These are phyloP conservation scores for Clepsis dumicolana DNA, from an alignment of 2,888 invertebrate genomes.

Conservation along the genomic window DNA sequence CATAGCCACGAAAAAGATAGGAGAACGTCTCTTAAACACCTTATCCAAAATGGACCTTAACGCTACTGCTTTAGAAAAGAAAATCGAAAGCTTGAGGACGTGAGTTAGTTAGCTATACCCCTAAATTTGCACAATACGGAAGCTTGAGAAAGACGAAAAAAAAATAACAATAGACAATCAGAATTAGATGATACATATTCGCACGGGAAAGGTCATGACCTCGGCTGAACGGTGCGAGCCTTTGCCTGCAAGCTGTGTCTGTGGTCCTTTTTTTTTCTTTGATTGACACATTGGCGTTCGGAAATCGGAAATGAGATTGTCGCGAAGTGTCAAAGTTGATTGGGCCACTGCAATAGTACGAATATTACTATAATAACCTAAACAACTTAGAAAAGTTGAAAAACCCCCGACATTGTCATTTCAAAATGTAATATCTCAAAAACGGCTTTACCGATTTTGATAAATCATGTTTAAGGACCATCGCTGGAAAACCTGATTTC, in stretches of 20 bases:
- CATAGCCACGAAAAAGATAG: background rate
- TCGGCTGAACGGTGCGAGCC: conserved; percentile 47
- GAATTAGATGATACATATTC: conserved; percentile 77
- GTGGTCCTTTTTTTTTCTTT: conserved; percentile 47
- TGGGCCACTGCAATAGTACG: background rate
- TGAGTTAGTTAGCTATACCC: conserved; percentile 43
- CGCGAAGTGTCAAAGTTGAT: background rate
- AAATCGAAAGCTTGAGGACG: background rate
- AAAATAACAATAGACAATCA: conserved; percentile 73
- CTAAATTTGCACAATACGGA: conserved; percentile 53
- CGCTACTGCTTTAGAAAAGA: background rate
- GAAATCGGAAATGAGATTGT: background rate
- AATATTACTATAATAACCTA: background rate
- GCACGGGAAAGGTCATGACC: conserved; percentile 77
- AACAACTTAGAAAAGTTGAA: too few relatives aligned
- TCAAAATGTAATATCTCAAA: too few relatives aligned
- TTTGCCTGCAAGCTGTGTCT: conserved; percentile 47
- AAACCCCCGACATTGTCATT: too few relatives aligned
- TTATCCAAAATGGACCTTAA: conserved; percentile 1
- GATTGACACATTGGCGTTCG: conserved; percentile 22
- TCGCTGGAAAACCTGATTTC: too few relatives aligned
- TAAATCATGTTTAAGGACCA: too few relatives aligned
- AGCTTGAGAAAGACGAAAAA: conserved; percentile 64
- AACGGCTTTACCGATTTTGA: too few relatives aligned
- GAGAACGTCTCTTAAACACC: background rate